These are phyloP conservation scores for Exephanes ischioxanthus DNA, from an alignment of 2,888 invertebrate genomes.

Conservation along the genomic window DNA sequence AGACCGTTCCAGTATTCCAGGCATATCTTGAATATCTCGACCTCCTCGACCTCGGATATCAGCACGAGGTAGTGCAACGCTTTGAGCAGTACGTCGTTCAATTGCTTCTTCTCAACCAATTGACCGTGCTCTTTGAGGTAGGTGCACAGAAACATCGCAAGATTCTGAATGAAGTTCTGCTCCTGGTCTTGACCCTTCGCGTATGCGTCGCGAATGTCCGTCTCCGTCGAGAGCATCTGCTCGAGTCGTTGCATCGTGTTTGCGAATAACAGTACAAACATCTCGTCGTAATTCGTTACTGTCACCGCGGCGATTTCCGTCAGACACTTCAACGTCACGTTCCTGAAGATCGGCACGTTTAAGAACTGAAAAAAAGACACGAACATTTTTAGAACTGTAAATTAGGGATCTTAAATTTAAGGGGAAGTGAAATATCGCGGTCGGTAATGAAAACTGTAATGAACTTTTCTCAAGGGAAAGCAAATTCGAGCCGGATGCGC, in stretches of 20 bases:
- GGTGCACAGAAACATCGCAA: conserved; percentile 98
- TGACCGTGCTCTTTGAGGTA: conserved; percentile 98
- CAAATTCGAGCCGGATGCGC: no score
- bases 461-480: no score
- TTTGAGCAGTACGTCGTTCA: conserved; percentile 92
- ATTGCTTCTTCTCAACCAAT: conserved; percentile 93
- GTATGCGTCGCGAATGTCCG: conserved; percentile 98
- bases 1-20: conserved; percentile 99
- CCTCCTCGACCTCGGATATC: conserved; percentile 99
- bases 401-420: neutral
- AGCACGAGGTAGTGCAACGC: conserved; percentile 94
- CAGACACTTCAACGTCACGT: conserved; percentile 98
- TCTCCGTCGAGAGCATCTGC: conserved; percentile 95
- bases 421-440: no score
- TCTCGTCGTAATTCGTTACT: conserved; percentile 95
- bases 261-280: conserved; percentile 95
- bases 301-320: conserved; percentile 98
- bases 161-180: conserved; percentile 99
- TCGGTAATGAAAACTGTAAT: no score
- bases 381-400: neutral
- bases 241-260: conserved; percentile 97
- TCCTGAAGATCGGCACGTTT: conserved; percentile 98
- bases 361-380: conserved; percentile 89
- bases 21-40: conserved; percentile 99
- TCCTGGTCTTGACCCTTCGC: conserved; percentile 97